Base-by-base conservation (phyloP, 2,113 vertebrate genomes). In the Crocuta crocuta region DNA sequence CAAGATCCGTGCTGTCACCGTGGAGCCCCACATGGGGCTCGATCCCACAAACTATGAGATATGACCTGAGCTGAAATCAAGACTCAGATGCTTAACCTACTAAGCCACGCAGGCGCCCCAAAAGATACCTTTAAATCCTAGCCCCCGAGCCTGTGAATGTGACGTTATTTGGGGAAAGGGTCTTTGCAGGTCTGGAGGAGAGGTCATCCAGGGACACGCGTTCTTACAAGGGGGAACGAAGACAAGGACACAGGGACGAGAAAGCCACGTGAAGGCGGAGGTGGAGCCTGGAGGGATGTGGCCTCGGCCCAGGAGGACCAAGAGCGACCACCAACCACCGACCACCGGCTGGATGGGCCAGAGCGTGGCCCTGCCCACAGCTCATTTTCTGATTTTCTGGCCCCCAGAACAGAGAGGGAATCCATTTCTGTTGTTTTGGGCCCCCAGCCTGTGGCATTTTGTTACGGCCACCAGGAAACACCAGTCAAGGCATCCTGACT, bases 201-300 rank as follows among this genome's bases (percentile, higher is more conserved):
- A 65, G 50, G 16, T 33, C 7, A 78, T 50, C 53, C 71, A 35
- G 24, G 6, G 71, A 33, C 66, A 63, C 5, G 6, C 7, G 24
- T 17, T 4, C 39, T 78, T 19, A 2, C 11, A 10, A 63, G 39
- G 16, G 4, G 70, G 61, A 61, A 23, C 8, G 70, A 48, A 12
- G 21, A 76, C 55, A 31, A 35, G 16, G 79, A 28, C 82, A 63
- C 24, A 35, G 61, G 74, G 31, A n/a, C 10, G 17, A 80, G 35
- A n/a, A 86, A 88, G 31, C 16, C 28, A 23, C 9, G 2, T 16
- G 13, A 70, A 66, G 26, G 35, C 0, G 7, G 58, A 92, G 70
- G 65, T 15, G 16, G 70, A 86, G 63, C 73, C 1, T 0, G 11
- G 9, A 21, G 28, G 4, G 10, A 58, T 0, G 5, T 0, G 11